phyloP scores from a whole-genome alignment of 35 echinoderm and acorn worm species.

The Ophioderma brevispina region DNA sequence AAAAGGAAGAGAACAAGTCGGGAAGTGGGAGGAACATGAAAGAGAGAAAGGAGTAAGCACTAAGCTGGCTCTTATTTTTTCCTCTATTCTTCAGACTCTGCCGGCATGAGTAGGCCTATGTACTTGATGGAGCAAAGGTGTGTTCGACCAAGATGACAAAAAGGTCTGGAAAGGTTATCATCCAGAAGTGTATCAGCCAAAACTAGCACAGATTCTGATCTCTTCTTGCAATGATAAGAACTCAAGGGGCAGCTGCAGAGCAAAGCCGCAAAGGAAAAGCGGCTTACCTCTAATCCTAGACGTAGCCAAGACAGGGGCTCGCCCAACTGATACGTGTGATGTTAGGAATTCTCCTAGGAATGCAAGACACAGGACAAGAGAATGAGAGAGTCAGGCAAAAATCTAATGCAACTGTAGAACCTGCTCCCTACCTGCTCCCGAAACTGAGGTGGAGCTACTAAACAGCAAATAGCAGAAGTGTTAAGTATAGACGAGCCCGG shows the following conservation, averaged over 20 bases:
- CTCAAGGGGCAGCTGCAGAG: neutral
- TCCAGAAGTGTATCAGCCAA: neutral
- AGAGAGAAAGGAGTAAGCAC: too few species aligned
- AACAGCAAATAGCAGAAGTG: neutral
- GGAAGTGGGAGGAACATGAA: too few species aligned
- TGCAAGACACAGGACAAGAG: neutral
- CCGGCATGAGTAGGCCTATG: neutral
- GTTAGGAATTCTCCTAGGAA: neutral
- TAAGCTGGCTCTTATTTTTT: too few species aligned
- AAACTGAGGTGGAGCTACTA: neutral
- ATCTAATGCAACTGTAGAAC: neutral
- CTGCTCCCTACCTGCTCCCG: neutral
- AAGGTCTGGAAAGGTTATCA: neutral
- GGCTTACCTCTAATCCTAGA: neutral
- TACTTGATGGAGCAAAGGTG: neutral
- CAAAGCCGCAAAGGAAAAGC: neutral
- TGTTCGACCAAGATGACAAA: neutral
- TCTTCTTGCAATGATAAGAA: neutral
- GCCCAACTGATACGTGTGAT: neutral
- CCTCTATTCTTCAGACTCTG: neutral
- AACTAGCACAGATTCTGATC: conserved; percentile 17
- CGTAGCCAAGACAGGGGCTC: neutral
- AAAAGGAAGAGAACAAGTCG: too few species aligned
- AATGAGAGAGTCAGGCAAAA: neutral
- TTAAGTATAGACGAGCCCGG: neutral